Evolutionary conservation across 2,797 vertebrate species (phyloP).

Genomic region (Enteromius treurensis): DNA sequence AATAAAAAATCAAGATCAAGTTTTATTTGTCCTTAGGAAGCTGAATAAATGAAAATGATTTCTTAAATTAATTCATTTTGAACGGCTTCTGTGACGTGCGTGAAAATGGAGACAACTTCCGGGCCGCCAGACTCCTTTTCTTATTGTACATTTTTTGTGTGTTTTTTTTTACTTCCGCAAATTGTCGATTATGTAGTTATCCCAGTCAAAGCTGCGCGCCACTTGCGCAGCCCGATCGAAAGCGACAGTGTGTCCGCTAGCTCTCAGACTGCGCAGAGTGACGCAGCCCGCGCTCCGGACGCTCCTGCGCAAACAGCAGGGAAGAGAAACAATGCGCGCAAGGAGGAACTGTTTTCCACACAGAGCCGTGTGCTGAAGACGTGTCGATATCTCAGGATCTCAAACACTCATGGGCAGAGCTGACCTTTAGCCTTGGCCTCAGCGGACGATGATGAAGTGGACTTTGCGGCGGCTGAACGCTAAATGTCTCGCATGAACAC

Average conservation of each 20-base stretch:
- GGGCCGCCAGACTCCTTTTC: neutral
- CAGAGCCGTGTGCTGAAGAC: neutral
- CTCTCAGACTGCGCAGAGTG: neutral
- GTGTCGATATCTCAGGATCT: neutral
- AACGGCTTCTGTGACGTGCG: neutral
- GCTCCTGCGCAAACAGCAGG: neutral
- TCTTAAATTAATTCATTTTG: too few species aligned
- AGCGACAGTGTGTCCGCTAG: neutral
- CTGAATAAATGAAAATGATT: too few species aligned
- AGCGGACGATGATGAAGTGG: neutral
- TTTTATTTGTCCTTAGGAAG: too few species aligned
- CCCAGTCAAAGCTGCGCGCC: neutral
- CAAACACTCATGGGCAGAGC: neutral
- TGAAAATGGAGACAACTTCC: neutral
- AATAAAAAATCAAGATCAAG: too few species aligned
- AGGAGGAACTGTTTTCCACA: neutral
- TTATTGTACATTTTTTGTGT: neutral
- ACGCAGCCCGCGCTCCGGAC: neutral
- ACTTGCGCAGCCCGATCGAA: neutral
- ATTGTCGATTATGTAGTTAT: neutral
- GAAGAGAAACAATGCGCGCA: neutral
- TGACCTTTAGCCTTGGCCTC: neutral
- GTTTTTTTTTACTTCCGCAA: neutral
- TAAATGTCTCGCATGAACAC: constrained; percentile 7
- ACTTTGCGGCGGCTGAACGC: neutral